Conservation (phyloP, 2,797 vertebrate species). For the Siniperca undulata region DNA sequence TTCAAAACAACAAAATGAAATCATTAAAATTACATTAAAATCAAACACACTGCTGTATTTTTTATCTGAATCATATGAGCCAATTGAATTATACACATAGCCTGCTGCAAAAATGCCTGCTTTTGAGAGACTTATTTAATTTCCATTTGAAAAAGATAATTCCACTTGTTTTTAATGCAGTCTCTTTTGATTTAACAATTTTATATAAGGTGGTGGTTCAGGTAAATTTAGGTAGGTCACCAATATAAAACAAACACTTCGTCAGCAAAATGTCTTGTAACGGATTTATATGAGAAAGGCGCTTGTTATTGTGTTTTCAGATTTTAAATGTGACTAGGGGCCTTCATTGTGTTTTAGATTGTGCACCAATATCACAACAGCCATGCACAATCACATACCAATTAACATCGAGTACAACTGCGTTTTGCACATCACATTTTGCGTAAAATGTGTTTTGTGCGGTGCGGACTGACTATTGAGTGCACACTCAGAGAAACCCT, state of each 20-base stretch:
- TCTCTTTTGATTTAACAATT: not conserved
- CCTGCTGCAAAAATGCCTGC: not conserved
- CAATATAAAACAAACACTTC: not conserved
- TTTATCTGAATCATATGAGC: not conserved
- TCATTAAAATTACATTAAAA: not conserved
- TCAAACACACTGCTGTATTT: not conserved
- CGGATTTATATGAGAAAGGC: not conserved
- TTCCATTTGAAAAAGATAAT: not conserved
- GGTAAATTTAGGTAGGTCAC: not conserved
- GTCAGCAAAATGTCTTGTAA: not conserved
- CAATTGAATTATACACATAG: not conserved
- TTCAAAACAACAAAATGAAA: not conserved
- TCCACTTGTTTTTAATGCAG: not conserved
- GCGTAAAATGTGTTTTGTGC: conserved; percentile 12
- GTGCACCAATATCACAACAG: not conserved
- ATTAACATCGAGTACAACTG: not conserved
- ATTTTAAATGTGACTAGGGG: not conserved
- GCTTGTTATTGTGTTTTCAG: not conserved
- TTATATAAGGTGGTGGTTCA: not conserved
- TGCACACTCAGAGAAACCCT: conserved; percentile 38
- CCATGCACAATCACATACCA: not conserved
- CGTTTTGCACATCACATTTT: not conserved
- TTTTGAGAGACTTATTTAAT: not conserved
- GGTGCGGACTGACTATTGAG: not conserved
- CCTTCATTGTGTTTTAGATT: not conserved